Conservation (phyloP, 2,797 vertebrate genomes). For the Halcyon leucocephala region DNA sequence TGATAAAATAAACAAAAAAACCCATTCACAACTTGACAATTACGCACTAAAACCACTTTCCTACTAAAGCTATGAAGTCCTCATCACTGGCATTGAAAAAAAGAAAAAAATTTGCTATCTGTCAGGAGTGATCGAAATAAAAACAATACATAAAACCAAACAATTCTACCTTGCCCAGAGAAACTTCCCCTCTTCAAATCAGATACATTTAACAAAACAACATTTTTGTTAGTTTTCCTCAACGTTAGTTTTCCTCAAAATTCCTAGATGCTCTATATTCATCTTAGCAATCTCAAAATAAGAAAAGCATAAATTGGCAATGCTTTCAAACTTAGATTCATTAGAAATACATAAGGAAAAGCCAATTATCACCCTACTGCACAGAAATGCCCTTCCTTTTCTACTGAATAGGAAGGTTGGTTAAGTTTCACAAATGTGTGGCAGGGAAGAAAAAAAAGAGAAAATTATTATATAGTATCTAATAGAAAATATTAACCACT, state of each 20-base stretch:
- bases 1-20: background rate
- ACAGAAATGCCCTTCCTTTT: background rate
- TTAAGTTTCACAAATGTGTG: background rate
- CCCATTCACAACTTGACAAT: background rate
- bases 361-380: background rate
- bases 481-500: background rate
- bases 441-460: background rate
- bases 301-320: background rate
- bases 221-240: background rate
- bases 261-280: background rate
- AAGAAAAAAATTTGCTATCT: background rate
- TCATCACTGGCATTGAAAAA: background rate
- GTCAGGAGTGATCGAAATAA: background rate
- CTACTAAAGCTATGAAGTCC: background rate
- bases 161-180: background rate
- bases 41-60: background rate
- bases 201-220: background rate
- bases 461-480: accelerated
- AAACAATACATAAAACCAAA: background rate
- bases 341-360: background rate
- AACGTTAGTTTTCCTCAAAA: background rate
- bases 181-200: background rate
- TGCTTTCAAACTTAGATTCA: background rate
- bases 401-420: background rate
- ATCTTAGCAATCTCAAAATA: background rate